These are phyloP conservation scores for Troides helena DNA, from an alignment of 2,888 invertebrate genomes.

Conservation along the genomic window DNA sequence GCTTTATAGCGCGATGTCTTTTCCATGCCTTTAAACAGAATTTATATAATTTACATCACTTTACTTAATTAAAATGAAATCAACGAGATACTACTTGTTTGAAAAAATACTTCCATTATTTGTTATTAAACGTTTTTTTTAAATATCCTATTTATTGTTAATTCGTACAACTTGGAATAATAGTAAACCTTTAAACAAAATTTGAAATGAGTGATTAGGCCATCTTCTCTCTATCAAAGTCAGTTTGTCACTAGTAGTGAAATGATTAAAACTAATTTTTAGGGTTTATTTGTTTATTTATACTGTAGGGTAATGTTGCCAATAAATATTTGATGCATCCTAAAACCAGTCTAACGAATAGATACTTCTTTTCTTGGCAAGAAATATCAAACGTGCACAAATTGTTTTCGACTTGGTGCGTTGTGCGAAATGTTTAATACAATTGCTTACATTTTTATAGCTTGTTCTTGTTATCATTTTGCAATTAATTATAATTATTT, in stretches of 20 bases:
- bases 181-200: too few species aligned
- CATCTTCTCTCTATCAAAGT: too few species aligned
- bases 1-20: constrained; percentile 53
- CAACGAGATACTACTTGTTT: too few species aligned
- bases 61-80: too few species aligned
- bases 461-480: constrained; percentile 7
- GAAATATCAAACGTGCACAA: constrained; percentile 7
- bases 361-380: neutral
- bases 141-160: too few species aligned
- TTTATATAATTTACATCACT: too few species aligned
- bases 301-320: neutral
- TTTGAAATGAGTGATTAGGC: too few species aligned
- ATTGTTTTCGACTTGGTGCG: constrained; percentile 4
- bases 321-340: constrained; percentile 13
- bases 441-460: constrained; percentile 8
- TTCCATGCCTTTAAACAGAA: constrained; percentile 54
- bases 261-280: too few species aligned
- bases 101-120: too few species aligned
- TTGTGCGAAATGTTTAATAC: constrained; percentile 4
- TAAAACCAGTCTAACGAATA: constrained; percentile 10
- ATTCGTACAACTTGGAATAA: too few species aligned
- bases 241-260: too few species aligned
- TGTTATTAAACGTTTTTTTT: too few species aligned
- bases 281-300: neutral
- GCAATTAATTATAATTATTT: neutral